These are phyloP conservation scores for Chrysodeixis includens DNA, from an alignment of 2,888 invertebrate species.

Conservation along the genomic window DNA sequence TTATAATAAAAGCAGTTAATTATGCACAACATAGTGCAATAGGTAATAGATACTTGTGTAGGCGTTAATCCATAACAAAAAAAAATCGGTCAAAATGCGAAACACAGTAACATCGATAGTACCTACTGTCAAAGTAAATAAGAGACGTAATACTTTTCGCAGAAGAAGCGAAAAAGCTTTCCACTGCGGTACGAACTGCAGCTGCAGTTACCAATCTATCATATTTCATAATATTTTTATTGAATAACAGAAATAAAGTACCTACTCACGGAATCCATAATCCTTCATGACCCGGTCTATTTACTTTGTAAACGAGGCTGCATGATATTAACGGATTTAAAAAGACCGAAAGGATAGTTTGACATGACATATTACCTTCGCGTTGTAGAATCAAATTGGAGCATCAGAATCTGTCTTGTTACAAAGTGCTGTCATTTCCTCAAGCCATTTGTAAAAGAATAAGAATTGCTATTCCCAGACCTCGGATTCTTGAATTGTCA, in stretches of 20 bases:
- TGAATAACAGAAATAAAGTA: neutral
- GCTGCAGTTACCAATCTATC: neutral
- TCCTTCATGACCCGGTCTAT: slow-evolving; percentile 10
- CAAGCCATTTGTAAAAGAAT: slow-evolving; percentile 61
- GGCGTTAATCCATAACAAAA: too few species aligned
- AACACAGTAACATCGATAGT: too few species aligned
- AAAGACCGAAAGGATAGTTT: slow-evolving; percentile 17
- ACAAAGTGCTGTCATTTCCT: slow-evolving; percentile 65
- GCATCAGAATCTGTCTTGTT: slow-evolving; percentile 65
- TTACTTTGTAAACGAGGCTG: neutral
- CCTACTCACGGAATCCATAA: neutral
- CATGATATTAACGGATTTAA: slow-evolving; percentile 22
- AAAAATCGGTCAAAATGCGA: too few species aligned
- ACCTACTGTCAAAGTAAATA: too few species aligned
- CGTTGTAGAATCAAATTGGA: slow-evolving; percentile 65
- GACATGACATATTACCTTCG: slow-evolving; percentile 39
- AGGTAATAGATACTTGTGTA: too few species aligned
- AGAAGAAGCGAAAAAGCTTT: too few species aligned
- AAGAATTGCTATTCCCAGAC: slow-evolving; percentile 13
- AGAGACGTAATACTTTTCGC: too few species aligned
- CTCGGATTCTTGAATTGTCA: slow-evolving; percentile 1
- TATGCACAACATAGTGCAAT: too few species aligned
- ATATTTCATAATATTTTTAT: neutral
- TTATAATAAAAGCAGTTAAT: too few species aligned
- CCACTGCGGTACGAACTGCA: too few species aligned